Evolutionary conservation across 1,140 invertebrate genomes (phyloP).

Genomic region (Drosophila virilis): DNA sequence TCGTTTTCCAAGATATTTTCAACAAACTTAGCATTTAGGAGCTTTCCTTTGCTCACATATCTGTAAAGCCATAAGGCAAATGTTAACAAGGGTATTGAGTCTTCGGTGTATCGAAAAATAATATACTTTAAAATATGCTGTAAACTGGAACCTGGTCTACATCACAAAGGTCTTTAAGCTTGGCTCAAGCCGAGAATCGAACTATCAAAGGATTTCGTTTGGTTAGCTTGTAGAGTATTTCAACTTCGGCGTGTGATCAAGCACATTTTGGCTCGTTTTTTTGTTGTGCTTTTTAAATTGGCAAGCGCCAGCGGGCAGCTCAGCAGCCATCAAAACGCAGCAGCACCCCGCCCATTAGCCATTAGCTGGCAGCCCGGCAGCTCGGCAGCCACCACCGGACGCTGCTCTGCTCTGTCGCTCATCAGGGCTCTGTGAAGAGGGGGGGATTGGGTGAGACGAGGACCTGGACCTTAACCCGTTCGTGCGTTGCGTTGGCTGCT

Average conservation of each 20-base stretch:
- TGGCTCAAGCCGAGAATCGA: too few relatives aligned
- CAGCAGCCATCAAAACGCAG: constrained; percentile 57
- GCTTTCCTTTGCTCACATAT: too few relatives aligned
- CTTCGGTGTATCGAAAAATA: too few relatives aligned
- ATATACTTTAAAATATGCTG: too few relatives aligned
- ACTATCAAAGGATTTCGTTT: too few relatives aligned
- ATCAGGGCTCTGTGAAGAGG: constrained; percentile 1
- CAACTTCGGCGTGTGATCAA: background rate
- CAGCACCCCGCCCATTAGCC: constrained; percentile 16
- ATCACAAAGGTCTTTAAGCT: too few relatives aligned
- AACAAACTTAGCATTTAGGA: too few relatives aligned
- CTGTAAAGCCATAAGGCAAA: too few relatives aligned
- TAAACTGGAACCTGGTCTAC: too few relatives aligned
- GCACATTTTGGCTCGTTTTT: constrained; percentile 1
- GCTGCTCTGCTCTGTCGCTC: constrained; percentile 15
- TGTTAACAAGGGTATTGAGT: too few relatives aligned
- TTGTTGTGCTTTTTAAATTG: constrained; percentile 75
- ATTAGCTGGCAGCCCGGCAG: constrained; percentile 20
- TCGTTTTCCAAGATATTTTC: too few relatives aligned
- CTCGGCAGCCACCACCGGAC: constrained; percentile 14
- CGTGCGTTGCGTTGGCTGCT: constrained; percentile 65
- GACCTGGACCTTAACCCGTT: constrained; percentile 62
- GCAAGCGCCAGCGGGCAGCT: constrained; percentile 78
- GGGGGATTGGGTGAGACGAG: background rate
- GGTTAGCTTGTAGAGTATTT: background rate